phyloP scores from a whole-genome alignment of 1,140 invertebrate species.

The Orussus abietinus region DNA sequence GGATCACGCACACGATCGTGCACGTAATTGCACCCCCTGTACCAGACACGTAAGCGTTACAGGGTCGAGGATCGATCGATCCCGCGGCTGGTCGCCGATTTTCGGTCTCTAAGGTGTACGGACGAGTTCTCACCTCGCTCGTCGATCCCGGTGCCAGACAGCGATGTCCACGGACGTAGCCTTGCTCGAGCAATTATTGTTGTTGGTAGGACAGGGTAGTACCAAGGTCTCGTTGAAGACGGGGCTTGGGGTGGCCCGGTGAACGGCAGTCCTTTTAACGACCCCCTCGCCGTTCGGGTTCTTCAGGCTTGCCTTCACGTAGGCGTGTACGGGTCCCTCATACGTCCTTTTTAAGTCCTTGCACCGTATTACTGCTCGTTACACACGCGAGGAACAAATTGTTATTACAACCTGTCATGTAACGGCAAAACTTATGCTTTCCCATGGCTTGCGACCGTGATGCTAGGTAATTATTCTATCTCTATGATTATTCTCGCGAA shows the following conservation, averaged over 20 bases:
- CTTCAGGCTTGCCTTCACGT: slow-evolving; percentile 48
- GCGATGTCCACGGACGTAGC: slow-evolving; percentile 48
- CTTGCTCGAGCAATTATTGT: slow-evolving; percentile 39
- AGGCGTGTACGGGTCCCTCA: slow-evolving; percentile 49
- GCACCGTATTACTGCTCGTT: slow-evolving; percentile 50
- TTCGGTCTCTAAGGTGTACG: too few species aligned
- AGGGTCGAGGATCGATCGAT: too few species aligned
- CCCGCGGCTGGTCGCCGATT: too few species aligned
- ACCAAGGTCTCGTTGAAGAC: slow-evolving; percentile 49
- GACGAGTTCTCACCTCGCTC: slow-evolving; percentile 51
- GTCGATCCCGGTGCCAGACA: slow-evolving; percentile 53
- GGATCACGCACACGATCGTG: too few species aligned
- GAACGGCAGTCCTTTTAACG: slow-evolving; percentile 49
- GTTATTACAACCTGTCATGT: too few species aligned
- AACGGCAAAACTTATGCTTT: too few species aligned
- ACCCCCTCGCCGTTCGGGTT: slow-evolving; percentile 42
- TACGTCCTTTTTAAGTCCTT: slow-evolving; percentile 44
- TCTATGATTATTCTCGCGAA: too few species aligned
- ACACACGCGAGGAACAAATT: too few species aligned
- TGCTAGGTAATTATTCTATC: too few species aligned
- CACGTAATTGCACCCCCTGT: too few species aligned
- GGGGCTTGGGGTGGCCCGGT: slow-evolving; percentile 50
- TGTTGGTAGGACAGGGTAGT: slow-evolving; percentile 37
- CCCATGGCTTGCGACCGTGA: too few species aligned
- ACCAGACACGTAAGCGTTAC: too few species aligned